These are phyloP conservation scores for Bombus terrestris DNA, from an alignment of 1,140 invertebrate genomes.

Conservation along the genomic window DNA sequence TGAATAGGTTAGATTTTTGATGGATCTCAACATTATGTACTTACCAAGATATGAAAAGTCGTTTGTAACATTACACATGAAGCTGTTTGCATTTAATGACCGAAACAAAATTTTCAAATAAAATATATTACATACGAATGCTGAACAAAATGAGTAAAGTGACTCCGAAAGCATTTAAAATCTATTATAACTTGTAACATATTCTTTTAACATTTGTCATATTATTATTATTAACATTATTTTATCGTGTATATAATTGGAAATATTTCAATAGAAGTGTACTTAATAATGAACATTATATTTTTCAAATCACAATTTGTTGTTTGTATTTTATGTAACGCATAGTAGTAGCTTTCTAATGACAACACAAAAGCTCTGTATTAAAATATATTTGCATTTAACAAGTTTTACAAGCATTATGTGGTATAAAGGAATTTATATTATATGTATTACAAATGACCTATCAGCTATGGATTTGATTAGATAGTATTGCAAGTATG, in stretches of 20 bases:
- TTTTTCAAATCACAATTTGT: not conserved
- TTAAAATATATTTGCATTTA: slow-evolving; percentile 35
- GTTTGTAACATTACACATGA: slow-evolving; percentile 21
- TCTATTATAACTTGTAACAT: not conserved
- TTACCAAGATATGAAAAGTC: slow-evolving; percentile 15
- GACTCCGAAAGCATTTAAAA: not conserved
- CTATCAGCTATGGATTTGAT: not conserved
- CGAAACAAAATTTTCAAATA: not conserved
- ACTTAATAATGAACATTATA: not conserved
- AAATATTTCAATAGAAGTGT: not conserved
- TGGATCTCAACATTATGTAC: slow-evolving; percentile 24
- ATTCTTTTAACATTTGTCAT: not conserved
- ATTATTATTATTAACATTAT: not conserved
- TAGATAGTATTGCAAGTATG: not conserved
- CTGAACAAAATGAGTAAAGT: not conserved
- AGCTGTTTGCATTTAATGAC: not conserved
- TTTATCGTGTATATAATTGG: not conserved
- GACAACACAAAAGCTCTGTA: slow-evolving; percentile 7
- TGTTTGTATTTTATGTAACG: not conserved
- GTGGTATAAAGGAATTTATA: not conserved
- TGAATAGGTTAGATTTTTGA: slow-evolving; percentile 58
- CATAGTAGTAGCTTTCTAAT: not conserved
- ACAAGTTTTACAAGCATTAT: slow-evolving; percentile 57
- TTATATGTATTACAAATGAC: not conserved
- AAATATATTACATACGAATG: slow-evolving; percentile 15